Evolutionary conservation across 2,888 invertebrate species (phyloP).

Genomic region (Acrobasis repandana): DNA sequence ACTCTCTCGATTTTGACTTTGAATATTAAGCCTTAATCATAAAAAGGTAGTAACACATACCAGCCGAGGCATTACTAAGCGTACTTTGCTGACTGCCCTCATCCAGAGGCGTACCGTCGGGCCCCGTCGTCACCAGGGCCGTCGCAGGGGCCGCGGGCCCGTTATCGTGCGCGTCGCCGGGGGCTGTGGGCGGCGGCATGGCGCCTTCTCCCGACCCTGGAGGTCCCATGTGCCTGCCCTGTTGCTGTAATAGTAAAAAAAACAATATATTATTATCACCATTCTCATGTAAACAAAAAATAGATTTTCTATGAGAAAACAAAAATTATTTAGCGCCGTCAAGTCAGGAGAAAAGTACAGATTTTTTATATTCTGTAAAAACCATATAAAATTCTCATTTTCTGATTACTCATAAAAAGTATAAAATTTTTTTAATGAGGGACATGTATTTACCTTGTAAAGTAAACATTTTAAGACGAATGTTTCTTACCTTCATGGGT

Average conservation of each 20-base stretch:
- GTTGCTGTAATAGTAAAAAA: slow-evolving; percentile 68
- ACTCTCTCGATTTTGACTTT: too few relatives aligned
- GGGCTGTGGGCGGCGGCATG: slow-evolving; percentile 84
- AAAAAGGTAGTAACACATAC: slow-evolving; percentile 69
- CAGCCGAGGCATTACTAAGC: slow-evolving; percentile 95
- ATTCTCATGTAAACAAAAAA: too few relatives aligned
- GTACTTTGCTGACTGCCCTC: slow-evolving; percentile 97
- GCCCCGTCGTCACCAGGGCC: slow-evolving; percentile 94
- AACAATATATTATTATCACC: slow-evolving; percentile 26
- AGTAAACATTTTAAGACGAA: slow-evolving; percentile 34
- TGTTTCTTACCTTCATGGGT: slow-evolving; percentile 62
- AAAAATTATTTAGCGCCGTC: too few relatives aligned
- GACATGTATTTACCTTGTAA: not conserved
- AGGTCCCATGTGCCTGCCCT: slow-evolving; percentile 82
- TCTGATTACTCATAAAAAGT: too few relatives aligned
- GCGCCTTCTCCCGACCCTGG: slow-evolving; percentile 68
- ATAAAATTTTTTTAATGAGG: too few relatives aligned
- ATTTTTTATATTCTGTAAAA: too few relatives aligned
- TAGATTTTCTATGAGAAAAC: too few relatives aligned
- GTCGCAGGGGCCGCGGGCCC: slow-evolving; percentile 89
- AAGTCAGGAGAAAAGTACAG: too few relatives aligned
- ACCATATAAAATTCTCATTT: too few relatives aligned
- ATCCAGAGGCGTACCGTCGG: slow-evolving; percentile 94
- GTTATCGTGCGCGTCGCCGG: slow-evolving; percentile 86
- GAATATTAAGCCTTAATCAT: not conserved